Evolutionary conservation across 1,140 invertebrate genomes (phyloP).

Genomic region (Atopsyche davidsoni): DNA sequence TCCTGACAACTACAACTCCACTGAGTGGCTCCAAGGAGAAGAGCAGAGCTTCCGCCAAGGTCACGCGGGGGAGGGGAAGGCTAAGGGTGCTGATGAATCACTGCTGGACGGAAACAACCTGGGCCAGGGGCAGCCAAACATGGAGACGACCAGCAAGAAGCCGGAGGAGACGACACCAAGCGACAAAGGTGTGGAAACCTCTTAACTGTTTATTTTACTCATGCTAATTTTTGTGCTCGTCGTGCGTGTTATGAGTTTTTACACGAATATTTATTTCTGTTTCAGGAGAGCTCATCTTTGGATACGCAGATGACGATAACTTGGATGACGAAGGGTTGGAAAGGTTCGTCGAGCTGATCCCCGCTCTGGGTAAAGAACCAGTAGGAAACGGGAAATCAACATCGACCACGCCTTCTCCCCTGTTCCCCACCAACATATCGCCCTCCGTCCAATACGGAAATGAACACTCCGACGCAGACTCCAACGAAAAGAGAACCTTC

Average conservation of each 20-base stretch:
- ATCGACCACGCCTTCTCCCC: slow-evolving; percentile 35
- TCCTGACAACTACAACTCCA: slow-evolving; percentile 21
- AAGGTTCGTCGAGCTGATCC: slow-evolving; percentile 18
- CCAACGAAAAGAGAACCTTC: slow-evolving; percentile 36
- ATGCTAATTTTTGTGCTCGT: background rate
- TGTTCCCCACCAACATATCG: slow-evolving; percentile 43
- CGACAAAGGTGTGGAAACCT: background rate
- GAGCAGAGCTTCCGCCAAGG: slow-evolving; percentile 13
- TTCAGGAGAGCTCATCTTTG: slow-evolving; percentile 18
- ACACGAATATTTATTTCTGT: background rate
- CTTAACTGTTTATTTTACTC: background rate
- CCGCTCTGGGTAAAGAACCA: slow-evolving; percentile 14
- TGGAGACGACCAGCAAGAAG: background rate
- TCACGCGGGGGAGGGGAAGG: background rate
- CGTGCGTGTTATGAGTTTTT: background rate
- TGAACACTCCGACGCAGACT: slow-evolving; percentile 34
- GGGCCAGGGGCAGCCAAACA: background rate
- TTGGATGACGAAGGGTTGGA: slow-evolving; percentile 32
- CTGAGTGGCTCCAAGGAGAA: slow-evolving; percentile 25
- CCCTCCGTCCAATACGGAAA: slow-evolving; percentile 49
- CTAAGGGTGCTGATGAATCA: background rate
- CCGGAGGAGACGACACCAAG: background rate
- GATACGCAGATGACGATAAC: slow-evolving; percentile 37
- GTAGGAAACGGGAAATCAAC: slow-evolving; percentile 32
- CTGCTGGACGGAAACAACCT: background rate